phyloP scores from a whole-genome alignment of 2,797 vertebrate genomes.

The Aphelocoma californica region DNA sequence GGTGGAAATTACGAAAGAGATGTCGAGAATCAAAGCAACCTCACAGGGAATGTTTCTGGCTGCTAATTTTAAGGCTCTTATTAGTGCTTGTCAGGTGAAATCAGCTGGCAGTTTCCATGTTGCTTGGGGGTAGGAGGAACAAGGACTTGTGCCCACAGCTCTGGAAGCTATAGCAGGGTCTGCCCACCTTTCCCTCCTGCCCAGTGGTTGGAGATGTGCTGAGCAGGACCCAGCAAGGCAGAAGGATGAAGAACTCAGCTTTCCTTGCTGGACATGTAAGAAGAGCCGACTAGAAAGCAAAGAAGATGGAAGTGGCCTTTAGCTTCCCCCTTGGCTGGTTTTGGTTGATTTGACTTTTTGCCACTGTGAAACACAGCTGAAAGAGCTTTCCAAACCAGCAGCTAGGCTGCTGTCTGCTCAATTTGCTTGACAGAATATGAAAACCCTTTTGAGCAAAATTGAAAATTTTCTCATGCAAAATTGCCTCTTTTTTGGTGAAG shows the following conservation, averaged over 20 bases:
- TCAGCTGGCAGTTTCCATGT: not conserved
- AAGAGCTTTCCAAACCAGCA: constrained; percentile 19
- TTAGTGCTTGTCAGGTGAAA: not conserved
- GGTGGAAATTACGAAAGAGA: not conserved
- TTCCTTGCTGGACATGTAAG: not conserved
- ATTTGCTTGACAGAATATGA: not conserved
- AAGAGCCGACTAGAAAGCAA: not conserved
- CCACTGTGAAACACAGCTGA: not conserved
- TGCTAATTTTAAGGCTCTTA: not conserved
- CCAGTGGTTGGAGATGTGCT: not conserved
- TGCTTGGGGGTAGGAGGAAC: not conserved
- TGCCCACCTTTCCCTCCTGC: not conserved
- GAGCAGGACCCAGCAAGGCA: not conserved
- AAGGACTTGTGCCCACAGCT: not conserved
- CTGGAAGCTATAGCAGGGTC: not conserved
- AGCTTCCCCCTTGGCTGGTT: not conserved
- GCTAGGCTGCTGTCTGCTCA: not conserved
- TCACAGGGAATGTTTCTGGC: not conserved
- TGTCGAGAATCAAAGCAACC: not conserved
- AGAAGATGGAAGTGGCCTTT: not conserved
- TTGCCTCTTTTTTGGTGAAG: not conserved
- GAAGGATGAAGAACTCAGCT: not conserved
- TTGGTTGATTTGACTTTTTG: not conserved
- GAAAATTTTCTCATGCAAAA: constrained; percentile 20
- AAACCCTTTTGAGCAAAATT: constrained; percentile 8